Evolutionary conservation across 2,888 invertebrate species (phyloP).

Genomic region (Noctua janthe): DNA sequence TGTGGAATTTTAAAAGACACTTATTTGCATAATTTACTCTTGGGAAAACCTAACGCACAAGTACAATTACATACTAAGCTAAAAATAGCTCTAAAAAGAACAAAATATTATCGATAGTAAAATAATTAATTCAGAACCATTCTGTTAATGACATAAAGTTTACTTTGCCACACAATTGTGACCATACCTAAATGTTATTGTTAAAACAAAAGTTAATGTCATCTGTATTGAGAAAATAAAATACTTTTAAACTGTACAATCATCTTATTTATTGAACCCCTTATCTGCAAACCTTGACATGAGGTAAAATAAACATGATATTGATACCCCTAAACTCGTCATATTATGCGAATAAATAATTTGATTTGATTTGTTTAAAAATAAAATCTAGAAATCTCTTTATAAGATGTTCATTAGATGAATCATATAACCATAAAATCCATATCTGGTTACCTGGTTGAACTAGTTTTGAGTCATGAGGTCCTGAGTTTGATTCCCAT

Average conservation of each 20-base stretch:
- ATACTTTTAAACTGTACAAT: slow-evolving; percentile 70
- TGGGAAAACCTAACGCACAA: slow-evolving; percentile 28
- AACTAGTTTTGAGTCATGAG: no score
- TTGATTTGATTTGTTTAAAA: no score
- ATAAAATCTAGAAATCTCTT: no score
- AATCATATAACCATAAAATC: no score
- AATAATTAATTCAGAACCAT: slow-evolving; percentile 23
- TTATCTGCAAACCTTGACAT: background rate
- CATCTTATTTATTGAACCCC: slow-evolving; percentile 28
- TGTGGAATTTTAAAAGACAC: slow-evolving; percentile 45
- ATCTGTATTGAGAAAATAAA: slow-evolving; percentile 84
- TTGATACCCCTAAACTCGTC: no score
- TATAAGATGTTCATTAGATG: no score
- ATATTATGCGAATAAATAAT: no score
- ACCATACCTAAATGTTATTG: slow-evolving; percentile 61
- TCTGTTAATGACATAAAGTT: slow-evolving; percentile 34
- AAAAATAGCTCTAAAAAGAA: slow-evolving; percentile 17
- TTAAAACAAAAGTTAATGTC: slow-evolving; percentile 73
- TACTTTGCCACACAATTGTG: slow-evolving; percentile 41
- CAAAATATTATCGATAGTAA: slow-evolving; percentile 10
- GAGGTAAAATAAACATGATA: background rate
- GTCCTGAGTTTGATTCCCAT: no score
- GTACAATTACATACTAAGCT: slow-evolving; percentile 47
- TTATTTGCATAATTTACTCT: slow-evolving; percentile 13
- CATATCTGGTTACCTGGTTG: no score